These are phyloP conservation scores for Drosophila ambigua DNA, from an alignment of 1,140 invertebrate genomes.

Conservation along the genomic window DNA sequence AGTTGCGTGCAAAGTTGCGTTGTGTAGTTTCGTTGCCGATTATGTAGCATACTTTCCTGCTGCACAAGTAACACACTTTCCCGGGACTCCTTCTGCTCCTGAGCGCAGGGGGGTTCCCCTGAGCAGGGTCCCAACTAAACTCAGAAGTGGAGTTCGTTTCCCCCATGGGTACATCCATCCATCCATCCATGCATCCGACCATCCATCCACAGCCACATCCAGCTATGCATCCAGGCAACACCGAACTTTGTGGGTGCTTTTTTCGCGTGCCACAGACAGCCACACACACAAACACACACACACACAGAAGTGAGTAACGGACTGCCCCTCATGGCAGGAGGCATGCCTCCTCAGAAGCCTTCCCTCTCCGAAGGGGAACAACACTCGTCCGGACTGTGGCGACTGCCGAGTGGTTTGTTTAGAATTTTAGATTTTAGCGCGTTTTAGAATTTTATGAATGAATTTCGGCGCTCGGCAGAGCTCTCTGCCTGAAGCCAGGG, in stretches of 20 bases:
- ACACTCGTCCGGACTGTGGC: slow-evolving; percentile 27
- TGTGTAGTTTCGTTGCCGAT: slow-evolving; percentile 20
- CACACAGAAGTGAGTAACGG: slow-evolving; percentile 11
- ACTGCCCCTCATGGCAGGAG: slow-evolving; percentile 1
- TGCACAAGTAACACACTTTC: slow-evolving; percentile 39
- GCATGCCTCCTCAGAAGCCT: slow-evolving; percentile 20
- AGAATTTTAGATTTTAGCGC: slow-evolving; percentile 83
- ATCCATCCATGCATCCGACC: not conserved
- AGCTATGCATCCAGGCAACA: slow-evolving; percentile 15
- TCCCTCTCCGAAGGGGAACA: not conserved
- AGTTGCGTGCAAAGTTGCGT: slow-evolving; percentile 62
- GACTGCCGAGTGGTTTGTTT: slow-evolving; percentile 61
- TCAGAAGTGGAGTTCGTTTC: not conserved
- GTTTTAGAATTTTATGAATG: slow-evolving; percentile 83
- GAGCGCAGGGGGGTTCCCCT: not conserved
- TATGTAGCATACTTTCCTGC: slow-evolving; percentile 31
- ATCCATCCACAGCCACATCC: not conserved
- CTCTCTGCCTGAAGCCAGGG: slow-evolving; percentile 1
- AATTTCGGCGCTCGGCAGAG: slow-evolving; percentile 64
- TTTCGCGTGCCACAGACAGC: slow-evolving; percentile 37
- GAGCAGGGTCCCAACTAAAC: not conserved
- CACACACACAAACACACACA: slow-evolving; percentile 7
- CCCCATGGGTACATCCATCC: not conserved
- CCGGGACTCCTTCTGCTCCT: not conserved
- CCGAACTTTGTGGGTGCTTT: slow-evolving; percentile 31